These are phyloP conservation scores for Cyphomyrus discorhynchus DNA, from an alignment of 2,113 vertebrate species.

Conservation along the genomic window DNA sequence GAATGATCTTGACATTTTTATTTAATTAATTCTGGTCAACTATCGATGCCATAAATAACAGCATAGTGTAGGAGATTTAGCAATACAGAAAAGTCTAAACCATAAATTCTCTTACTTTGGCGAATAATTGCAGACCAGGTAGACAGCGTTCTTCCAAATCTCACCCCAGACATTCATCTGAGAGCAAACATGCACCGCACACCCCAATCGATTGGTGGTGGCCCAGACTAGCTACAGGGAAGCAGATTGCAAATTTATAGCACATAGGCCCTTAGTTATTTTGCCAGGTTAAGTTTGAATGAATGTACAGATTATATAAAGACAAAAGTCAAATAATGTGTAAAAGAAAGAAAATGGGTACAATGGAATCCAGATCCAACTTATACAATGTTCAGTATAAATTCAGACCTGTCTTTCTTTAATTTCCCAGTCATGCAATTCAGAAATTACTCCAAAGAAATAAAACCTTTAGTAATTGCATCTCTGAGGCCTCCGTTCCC, in stretches of 20 bases:
- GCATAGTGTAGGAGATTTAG: background rate
- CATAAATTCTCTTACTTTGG: slow-evolving; percentile 79
- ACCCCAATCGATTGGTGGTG: slow-evolving; percentile 86
- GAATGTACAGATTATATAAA: background rate
- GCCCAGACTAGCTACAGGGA: slow-evolving; percentile 87
- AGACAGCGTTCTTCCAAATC: slow-evolving; percentile 83
- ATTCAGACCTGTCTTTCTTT: background rate
- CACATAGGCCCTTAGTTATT: background rate
- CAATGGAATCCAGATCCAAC: background rate
- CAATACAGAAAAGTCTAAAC: background rate
- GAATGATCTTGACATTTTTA: background rate
- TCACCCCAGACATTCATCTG: slow-evolving; percentile 90
- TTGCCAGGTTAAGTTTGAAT: background rate
- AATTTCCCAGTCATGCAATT: background rate
- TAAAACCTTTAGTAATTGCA: background rate
- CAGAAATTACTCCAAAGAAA: background rate
- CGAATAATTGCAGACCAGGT: slow-evolving; percentile 97
- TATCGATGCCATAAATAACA: background rate
- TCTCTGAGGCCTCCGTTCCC: background rate
- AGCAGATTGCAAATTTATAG: background rate
- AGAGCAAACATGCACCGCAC: slow-evolving; percentile 78
- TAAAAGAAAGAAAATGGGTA: background rate
- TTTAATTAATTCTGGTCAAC: background rate
- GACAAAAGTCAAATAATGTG: background rate
- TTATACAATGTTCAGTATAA: background rate